Conservation (phyloP, 2,113 vertebrate genomes). For the Heterocephalus glaber region DNA sequence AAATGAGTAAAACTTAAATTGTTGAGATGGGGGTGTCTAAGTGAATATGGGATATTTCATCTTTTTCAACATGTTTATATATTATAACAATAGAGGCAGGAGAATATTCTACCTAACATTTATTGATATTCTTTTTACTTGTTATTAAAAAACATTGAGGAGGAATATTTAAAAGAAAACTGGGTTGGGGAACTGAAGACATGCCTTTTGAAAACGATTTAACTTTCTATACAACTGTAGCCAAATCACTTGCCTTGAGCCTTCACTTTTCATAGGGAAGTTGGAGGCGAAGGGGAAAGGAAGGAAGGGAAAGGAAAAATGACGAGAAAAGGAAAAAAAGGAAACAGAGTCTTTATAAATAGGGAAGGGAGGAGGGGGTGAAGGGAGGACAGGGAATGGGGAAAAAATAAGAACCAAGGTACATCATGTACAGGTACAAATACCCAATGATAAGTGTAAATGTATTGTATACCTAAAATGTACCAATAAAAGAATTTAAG, state of each 20-base stretch:
- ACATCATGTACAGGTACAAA: no score
- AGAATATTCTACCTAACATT: not conserved
- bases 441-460: no score
- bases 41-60: constrained; percentile 6
- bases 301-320: no score
- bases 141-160: not conserved
- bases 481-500: no score
- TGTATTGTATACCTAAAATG: no score
- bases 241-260: not conserved
- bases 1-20: not conserved
- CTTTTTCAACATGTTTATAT: not conserved
- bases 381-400: no score
- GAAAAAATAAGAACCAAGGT: no score
- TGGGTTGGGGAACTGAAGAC: not conserved
- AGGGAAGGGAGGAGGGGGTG: no score
- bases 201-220: not conserved
- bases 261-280: constrained; percentile 19
- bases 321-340: no score
- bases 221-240: not conserved
- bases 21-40: not conserved
- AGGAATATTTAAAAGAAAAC: constrained; percentile 37
- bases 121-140: constrained; percentile 21
- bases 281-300: no score
- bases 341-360: no score
- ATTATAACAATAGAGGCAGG: not conserved